Evolutionary conservation across 2,888 invertebrate genomes (phyloP), one percentile per base, ranked within the genome.

Genomic region (Fragum whitleyi): DNA sequence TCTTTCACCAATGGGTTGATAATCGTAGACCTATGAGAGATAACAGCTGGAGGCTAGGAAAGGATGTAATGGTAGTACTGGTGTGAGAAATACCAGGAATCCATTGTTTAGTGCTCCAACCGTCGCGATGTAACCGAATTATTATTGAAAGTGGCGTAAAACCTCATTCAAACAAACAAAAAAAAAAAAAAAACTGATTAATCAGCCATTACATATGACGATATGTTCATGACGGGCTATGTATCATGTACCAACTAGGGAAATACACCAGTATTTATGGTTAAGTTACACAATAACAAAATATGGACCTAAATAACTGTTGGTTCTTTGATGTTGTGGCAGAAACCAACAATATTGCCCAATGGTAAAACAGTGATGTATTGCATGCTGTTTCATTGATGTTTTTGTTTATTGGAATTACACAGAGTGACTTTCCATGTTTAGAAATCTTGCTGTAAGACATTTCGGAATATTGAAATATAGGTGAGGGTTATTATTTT

Each of bases 221-320:
- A n/a, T n/a, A n/a, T n/a, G n/a, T n/a, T n/a, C n/a, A 36, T 36
- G 9, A 36, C 32, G 9, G 9, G 32, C 9, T 2, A 47, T 47
- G 7, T 47, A 47, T 47, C 47, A 47, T 47, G 2, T 19, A 47
- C 5, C n/a, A 14, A 19, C 47, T 9, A 14, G 14, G 47, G 47
- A 47, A 47, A 47, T 47, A 19, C 47, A 3, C 3, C 47, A 47
- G 14, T 14, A 47, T 47, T 47, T 47, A 47, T 47, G 47, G 14
- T 47, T 47, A 47, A 47, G 47, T 47, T 9, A 47, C 47, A 47
- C 47, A 47, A 47, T n/a, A 47, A 47, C 47, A 47, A 47, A n/a
- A 47, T 47, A 19, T n/a, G 47, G 47, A 9, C 16, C 47, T n/a
- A 19, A 47, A 47, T 47, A 9, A 3, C 19, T 47, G 14, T 14